These are phyloP conservation scores for Phragmatobia fuliginosa DNA, from an alignment of 2,888 invertebrate species.

Conservation along the genomic window DNA sequence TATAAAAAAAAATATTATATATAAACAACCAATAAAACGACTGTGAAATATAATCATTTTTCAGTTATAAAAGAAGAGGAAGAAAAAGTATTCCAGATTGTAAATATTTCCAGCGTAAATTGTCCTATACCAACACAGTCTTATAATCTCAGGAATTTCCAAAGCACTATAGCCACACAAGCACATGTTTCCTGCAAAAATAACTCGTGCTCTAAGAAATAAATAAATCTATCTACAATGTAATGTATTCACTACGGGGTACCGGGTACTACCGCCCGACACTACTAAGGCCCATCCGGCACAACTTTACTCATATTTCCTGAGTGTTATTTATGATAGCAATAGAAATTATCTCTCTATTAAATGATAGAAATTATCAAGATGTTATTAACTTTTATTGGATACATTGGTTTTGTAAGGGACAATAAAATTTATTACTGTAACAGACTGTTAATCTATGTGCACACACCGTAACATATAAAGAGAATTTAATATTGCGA, in stretches of 20 bases:
- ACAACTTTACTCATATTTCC: slow-evolving; percentile 63
- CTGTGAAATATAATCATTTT: no score
- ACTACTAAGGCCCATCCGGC: slow-evolving; percentile 50
- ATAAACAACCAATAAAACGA: no score
- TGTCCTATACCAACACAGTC: background rate
- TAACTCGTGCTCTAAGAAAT: slow-evolving; percentile 32
- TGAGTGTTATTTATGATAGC: slow-evolving; percentile 42
- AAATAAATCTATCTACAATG: slow-evolving; percentile 50
- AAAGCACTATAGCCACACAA: slow-evolving; percentile 12
- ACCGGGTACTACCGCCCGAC: slow-evolving; percentile 45
- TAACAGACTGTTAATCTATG: no score
- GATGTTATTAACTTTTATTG: background rate
- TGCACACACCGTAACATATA: no score
- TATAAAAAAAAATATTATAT: no score
- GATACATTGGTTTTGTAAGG: no score
- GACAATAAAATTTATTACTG: no score
- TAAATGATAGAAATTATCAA: slow-evolving; percentile 11
- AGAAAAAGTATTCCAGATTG: background rate
- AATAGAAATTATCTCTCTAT: slow-evolving; percentile 33
- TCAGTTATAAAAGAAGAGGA: no score
- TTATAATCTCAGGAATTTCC: slow-evolving; percentile 2
- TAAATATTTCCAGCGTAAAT: background rate
- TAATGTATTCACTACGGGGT: slow-evolving; percentile 43
- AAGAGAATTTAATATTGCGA: no score
- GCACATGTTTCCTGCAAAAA: slow-evolving; percentile 23